A percentile compares a stretch with the other conserved stretches of the same genome.
Conservation (phyloP, 2,797 vertebrate genomes). For the Thamnophis elegans region DNA sequence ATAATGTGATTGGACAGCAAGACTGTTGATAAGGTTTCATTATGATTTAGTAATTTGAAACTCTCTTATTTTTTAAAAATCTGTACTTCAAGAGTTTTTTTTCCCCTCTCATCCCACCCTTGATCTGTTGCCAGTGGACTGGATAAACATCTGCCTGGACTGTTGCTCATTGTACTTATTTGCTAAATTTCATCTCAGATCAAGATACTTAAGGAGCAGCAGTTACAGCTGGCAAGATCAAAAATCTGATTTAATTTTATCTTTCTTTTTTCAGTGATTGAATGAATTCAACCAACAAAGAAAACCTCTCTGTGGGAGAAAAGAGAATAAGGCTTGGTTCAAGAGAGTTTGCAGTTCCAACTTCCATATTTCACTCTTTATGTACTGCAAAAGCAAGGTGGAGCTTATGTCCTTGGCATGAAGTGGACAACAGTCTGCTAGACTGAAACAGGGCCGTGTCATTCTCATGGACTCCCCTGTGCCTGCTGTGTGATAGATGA, state of each 20-base stretch:
- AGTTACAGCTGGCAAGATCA: slow-evolving; percentile 40
- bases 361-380: slow-evolving; percentile 37
- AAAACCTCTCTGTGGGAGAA: slow-evolving; percentile 49
- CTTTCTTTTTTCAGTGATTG: slow-evolving; percentile 57
- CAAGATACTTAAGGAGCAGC: slow-evolving; percentile 30
- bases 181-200: slow-evolving; percentile 30
- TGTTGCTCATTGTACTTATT: slow-evolving; percentile 22
- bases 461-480: neutral
- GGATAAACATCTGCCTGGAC: slow-evolving; percentile 2
- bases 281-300: slow-evolving; percentile 44
- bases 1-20: slow-evolving; percentile 4
- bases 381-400: slow-evolving; percentile 29
- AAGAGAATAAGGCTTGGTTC: slow-evolving; percentile 59
- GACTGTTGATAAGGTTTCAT: slow-evolving; percentile 35
- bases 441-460: neutral
- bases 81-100: neutral
- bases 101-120: slow-evolving; percentile 38
- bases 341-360: slow-evolving; percentile 50
- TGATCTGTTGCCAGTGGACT: neutral
- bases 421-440: neutral
- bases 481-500: neutral
- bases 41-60: slow-evolving; percentile 17
- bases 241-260: slow-evolving; percentile 29
- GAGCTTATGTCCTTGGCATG: slow-evolving; percentile 18
- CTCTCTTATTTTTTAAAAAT: slow-evolving; percentile 23